Evolutionary conservation across 2,888 invertebrate genomes (phyloP).

Genomic region (Stenodera caucasica): DNA sequence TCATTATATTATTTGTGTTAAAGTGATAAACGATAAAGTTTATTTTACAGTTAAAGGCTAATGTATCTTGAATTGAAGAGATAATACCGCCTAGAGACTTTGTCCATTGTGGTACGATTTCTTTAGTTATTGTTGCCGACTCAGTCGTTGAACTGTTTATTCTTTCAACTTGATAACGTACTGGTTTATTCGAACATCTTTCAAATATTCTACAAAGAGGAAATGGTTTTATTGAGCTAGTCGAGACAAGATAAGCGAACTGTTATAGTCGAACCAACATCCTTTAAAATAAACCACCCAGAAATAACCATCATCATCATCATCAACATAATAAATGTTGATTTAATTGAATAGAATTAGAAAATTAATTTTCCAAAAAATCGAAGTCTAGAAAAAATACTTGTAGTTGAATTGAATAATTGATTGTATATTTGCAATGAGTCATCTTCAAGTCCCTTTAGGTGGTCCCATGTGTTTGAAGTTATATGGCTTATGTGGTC

Average conservation of each 20-base stretch:
- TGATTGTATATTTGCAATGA: conserved; percentile 20
- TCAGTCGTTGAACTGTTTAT: conserved; percentile 13
- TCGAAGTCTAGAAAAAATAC: too few relatives aligned
- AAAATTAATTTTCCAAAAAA: too few relatives aligned
- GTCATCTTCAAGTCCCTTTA: conserved; percentile 27
- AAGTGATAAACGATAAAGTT: conserved; percentile 31
- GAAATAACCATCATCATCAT: neutral
- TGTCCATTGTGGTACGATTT: neutral
- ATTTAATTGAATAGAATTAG: too few relatives aligned
- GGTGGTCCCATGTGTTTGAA: conserved; percentile 38
- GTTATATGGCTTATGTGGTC: conserved; percentile 30
- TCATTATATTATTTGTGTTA: too few relatives aligned
- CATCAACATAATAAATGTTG: too few relatives aligned
- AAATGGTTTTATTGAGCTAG: conserved; percentile 1
- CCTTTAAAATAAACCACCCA: neutral
- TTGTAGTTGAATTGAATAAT: neutral
- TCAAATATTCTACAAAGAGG: conserved; percentile 2
- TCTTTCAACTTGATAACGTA: conserved; percentile 2
- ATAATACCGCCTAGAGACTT: conserved; percentile 19
- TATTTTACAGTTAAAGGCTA: conserved; percentile 27
- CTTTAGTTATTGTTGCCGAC: conserved; percentile 9
- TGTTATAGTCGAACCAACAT: neutral
- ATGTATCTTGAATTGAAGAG: conserved; percentile 24
- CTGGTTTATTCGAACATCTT: conserved; percentile 4
- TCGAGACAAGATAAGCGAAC: conserved; percentile 2